Conservation (phyloP, 2,888 invertebrate species). For the Sipha maydis region DNA sequence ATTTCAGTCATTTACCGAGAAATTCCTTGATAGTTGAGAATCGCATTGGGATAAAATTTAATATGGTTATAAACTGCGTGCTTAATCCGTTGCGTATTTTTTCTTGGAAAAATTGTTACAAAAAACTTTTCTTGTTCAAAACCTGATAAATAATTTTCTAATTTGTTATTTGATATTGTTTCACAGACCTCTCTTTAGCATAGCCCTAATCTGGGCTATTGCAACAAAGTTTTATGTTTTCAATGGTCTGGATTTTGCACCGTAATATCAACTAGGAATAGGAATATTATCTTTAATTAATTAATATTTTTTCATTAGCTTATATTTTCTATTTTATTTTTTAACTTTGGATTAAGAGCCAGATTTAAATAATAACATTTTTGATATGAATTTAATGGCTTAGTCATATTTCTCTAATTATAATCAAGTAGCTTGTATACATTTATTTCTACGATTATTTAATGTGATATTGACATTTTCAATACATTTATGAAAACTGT, state of each 20-base stretch:
- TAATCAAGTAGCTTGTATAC: too few relatives aligned
- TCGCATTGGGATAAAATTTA: background rate
- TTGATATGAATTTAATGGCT: background rate
- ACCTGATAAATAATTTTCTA: slow-evolving; percentile 4
- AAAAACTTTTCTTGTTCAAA: slow-evolving; percentile 4
- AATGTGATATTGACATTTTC: too few relatives aligned
- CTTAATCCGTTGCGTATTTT: background rate
- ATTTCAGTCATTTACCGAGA: background rate
- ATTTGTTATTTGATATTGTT: background rate
- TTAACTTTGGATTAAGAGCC: background rate
- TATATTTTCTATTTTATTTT: background rate
- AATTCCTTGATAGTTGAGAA: background rate
- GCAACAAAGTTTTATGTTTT: slow-evolving; percentile 1
- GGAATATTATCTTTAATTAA: background rate
- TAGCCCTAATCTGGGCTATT: too few relatives aligned
- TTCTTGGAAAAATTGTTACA: background rate
- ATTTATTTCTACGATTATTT: too few relatives aligned
- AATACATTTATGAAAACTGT: too few relatives aligned
- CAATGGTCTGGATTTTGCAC: background rate
- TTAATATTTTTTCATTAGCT: background rate
- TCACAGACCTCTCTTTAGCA: too few relatives aligned
- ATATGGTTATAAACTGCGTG: background rate
- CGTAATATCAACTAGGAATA: background rate
- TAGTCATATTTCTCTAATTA: too few relatives aligned
- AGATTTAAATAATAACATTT: background rate